These are phyloP conservation scores for Drosophila kanekoi DNA, from an alignment of 2,888 invertebrate genomes.

Conservation along the genomic window DNA sequence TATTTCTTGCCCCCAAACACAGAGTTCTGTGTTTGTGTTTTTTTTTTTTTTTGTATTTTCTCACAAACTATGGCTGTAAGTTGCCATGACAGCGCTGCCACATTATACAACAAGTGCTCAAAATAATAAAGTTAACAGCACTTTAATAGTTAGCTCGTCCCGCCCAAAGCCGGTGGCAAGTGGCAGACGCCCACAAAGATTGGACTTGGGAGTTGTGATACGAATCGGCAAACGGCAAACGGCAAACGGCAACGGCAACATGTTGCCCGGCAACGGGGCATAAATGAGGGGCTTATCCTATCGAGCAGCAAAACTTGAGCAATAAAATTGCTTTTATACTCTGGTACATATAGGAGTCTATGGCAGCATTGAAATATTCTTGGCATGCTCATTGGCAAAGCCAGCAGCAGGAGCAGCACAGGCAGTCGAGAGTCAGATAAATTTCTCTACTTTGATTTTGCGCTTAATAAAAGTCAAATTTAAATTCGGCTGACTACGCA, in stretches of 20 bases:
- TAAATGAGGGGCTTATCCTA: constrained; percentile 77
- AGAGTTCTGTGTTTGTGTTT: constrained; percentile 14
- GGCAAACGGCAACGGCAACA: constrained; percentile 57
- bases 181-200: constrained; percentile 52
- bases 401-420: constrained; percentile 2
- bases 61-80: constrained; percentile 69
- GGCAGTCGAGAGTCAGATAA: constrained; percentile 56
- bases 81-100: constrained; percentile 77
- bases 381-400: constrained; percentile 57
- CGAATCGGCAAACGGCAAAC: constrained; percentile 38
- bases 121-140: constrained; percentile 82
- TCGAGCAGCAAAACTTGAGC: constrained; percentile 79
- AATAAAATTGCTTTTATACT: constrained; percentile 77
- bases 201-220: constrained; percentile 49
- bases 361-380: constrained; percentile 59
- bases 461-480: constrained; percentile 79
- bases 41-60: constrained; percentile 26
- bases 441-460: constrained; percentile 77
- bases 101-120: constrained; percentile 80
- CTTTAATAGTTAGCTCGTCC: constrained; percentile 73
- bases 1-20: constrained; percentile 22
- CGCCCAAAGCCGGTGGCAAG: constrained; percentile 43
- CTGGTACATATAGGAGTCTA: constrained; percentile 28
- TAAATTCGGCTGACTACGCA: constrained; percentile 79
- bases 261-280: constrained; percentile 71